Base-by-base conservation (phyloP, 1,140 invertebrate genomes). In the Drosophila sturtevanti region DNA sequence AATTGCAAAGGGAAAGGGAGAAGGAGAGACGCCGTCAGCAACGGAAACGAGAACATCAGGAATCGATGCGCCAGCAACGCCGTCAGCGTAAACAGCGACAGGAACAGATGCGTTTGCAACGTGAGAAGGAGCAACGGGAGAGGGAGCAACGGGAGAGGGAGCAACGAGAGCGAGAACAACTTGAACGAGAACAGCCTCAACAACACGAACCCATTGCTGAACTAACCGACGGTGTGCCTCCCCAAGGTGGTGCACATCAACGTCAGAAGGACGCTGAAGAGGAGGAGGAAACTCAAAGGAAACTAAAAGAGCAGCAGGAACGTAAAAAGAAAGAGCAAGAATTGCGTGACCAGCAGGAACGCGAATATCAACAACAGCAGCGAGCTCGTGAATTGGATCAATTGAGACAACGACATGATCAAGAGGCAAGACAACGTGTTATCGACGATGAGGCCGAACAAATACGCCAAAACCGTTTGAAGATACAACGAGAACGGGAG, bases 1-100 rank as follows among this genome's bases (percentile, higher is more conserved):
- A 78, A 55, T 52, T 91, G 68, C 79, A 90, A 31, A 74, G 81
- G n/a, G 81, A 91, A 58, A 67, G 90, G 1, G 68, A 90, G 31
- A 80, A 75, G 52, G 90, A 91, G 52, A 56, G 66, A n/a, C 73
- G 74, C 27, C 75, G 87, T 4, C 69, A 89, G 61, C 44, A 77
- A 41, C 72, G 81, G 7, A 86, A 68, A 5, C 52, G 22, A 37
- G 77, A 91, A 18, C 80, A 90, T 0, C 73, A 76, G 31, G 68
- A 85, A 12, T 60, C 67, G 9, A 70, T 73, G 35, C 67, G 85
- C 4, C 69, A 80, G 22, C 82, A 89, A 55, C 74, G 72, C 24
- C 61, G 68, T 61, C 62, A 70, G 22, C 68, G 58, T 2, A 81
- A 78, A 54, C 55, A 66, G 24, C 60, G 59, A 0, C 62, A 79